These are phyloP conservation scores for Gadus chalcogrammus DNA, from an alignment of 2,113 vertebrate species.

Conservation along the genomic window DNA sequence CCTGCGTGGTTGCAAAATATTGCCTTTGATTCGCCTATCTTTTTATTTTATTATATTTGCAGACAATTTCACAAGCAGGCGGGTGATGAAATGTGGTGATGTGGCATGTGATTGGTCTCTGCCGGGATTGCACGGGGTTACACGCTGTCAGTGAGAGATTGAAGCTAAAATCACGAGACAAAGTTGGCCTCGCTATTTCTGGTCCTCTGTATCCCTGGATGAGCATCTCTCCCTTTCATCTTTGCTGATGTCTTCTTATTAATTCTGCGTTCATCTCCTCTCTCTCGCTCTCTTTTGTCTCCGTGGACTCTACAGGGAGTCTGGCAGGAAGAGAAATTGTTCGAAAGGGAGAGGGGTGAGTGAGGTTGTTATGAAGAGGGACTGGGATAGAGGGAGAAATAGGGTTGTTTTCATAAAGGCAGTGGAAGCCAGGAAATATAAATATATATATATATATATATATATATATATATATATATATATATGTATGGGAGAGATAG, in stretches of 20 bases:
- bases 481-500: not conserved
- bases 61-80: too few species aligned
- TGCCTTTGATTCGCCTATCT: too few species aligned
- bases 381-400: constrained; percentile 8
- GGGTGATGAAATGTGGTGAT: too few species aligned
- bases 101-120: too few species aligned
- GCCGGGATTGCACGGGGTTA: not conserved
- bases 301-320: constrained; percentile 34
- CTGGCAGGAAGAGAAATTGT: constrained; percentile 20
- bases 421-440: constrained; percentile 15
- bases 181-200: constrained; percentile 39
- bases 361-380: not conserved
- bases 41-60: too few species aligned
- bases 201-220: constrained; percentile 21
- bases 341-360: constrained; percentile 1
- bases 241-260: constrained; percentile 48
- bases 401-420: not conserved
- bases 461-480: too few species aligned
- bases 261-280: constrained; percentile 48
- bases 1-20: too few species aligned
- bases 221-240: constrained; percentile 40
- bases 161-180: not conserved
- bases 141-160: constrained; percentile 5
- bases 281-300: constrained; percentile 25
- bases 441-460: not conserved